Conservation (phyloP, 1,140 invertebrate species). For the Radopholus similis region DNA sequence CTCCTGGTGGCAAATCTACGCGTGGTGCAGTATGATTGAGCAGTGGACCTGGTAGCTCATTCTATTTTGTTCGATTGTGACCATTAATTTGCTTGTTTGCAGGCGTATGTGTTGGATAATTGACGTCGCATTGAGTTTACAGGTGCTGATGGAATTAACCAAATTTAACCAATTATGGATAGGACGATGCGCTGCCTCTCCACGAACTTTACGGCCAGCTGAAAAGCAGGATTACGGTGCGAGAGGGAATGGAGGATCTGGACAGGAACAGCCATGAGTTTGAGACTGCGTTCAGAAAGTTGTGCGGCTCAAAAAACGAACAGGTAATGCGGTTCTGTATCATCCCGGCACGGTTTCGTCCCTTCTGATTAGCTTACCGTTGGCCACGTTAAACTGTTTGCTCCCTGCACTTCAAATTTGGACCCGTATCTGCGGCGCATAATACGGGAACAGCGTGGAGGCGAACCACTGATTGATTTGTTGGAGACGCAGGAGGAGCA, state of each 20-base stretch:
- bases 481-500: constrained; percentile 37
- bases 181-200: constrained; percentile 26
- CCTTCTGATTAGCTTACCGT: constrained; percentile 44
- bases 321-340: not conserved
- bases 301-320: constrained; percentile 15
- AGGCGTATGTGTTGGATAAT: constrained; percentile 89
- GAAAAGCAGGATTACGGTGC: constrained; percentile 44
- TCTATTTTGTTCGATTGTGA: not conserved
- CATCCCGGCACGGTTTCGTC: no score
- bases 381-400: constrained; percentile 50
- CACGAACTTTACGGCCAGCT: constrained; percentile 41
- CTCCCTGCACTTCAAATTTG: constrained; percentile 56
- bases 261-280: constrained; percentile 56
- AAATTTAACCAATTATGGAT: not conserved
- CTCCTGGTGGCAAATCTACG: constrained; percentile 75
- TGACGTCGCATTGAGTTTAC: constrained; percentile 61
- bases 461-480: constrained; percentile 22
- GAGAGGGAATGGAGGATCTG: constrained; percentile 42
- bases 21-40: constrained; percentile 96
- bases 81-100: not conserved
- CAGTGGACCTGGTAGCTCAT: constrained; percentile 80
- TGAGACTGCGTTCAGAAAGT: constrained; percentile 31
- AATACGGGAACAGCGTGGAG: constrained; percentile 36
- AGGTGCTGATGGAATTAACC: not conserved
- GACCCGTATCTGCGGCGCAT: constrained; percentile 56